Base-by-base conservation (phyloP, 2,113 vertebrate species). In the Hypanus sabinus region DNA sequence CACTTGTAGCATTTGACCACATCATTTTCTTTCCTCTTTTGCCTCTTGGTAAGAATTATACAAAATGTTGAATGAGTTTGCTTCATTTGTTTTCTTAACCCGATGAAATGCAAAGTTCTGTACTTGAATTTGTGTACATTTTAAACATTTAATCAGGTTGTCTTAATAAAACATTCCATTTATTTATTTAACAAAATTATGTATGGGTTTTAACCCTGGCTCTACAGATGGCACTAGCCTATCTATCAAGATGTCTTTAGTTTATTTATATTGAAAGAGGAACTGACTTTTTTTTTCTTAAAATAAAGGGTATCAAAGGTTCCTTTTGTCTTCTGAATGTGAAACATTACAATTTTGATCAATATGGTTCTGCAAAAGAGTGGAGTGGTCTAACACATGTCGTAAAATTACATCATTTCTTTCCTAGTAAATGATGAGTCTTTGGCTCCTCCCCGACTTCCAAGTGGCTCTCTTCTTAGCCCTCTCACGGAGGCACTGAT, bases 1-100 rank as follows among this genome's bases (percentile, higher is more conserved):
- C n/a, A n/a, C n/a, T n/a, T n/a, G n/a, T n/a, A n/a, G n/a, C n/a
- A n/a, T n/a, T n/a, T n/a, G n/a, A n/a, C n/a, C n/a, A n/a, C n/a
- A n/a, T n/a, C n/a, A n/a, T n/a, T n/a, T n/a, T n/a, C n/a, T n/a
- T n/a, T n/a, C n/a, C n/a, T n/a, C n/a, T n/a, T n/a, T n/a, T n/a
- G n/a, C n/a, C n/a, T n/a, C n/a, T n/a, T n/a, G n/a, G n/a, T n/a
- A n/a, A n/a, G n/a, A n/a, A n/a, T n/a, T n/a, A 27, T 46, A 93
- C 36, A 93, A 93, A 93, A 46, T 46, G 3, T 11, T 93, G 68
- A 93, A 93, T 93, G 90, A 73, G 1, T 93, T 93, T 93, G 90
- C 38, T 71, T 93, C 71, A 93, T 73, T 92, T 73, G 85, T 24
- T 93, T 93, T 93, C 22, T 93, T 93, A 46, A 73, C 8, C n/a